Evolutionary conservation across 2,888 invertebrate genomes (phyloP).

Genomic region (Rhagonycha fulva): DNA sequence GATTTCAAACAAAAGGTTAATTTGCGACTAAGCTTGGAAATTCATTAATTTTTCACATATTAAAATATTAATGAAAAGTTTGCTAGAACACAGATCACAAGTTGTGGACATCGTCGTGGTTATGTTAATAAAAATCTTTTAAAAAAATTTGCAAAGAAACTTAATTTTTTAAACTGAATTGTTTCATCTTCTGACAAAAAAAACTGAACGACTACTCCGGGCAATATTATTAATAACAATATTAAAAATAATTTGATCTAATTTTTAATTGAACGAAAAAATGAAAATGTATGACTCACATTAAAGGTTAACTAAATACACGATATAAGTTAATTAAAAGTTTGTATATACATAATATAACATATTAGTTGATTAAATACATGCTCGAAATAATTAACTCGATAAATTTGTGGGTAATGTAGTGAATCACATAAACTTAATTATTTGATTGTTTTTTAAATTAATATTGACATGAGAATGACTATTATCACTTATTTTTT

Average conservation of each 20-base stretch:
- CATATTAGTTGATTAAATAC: slow-evolving; percentile 16
- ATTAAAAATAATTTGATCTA: slow-evolving; percentile 2
- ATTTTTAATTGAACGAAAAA: slow-evolving; percentile 17
- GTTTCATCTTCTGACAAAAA: too few species aligned
- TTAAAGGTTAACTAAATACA: slow-evolving; percentile 17
- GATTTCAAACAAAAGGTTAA: background rate
- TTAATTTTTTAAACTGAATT: background rate
- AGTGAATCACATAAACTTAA: slow-evolving; percentile 3
- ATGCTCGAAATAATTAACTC: slow-evolving; percentile 15
- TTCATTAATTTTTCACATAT: background rate
- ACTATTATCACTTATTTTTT: background rate
- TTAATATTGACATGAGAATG: background rate
- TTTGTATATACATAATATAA: background rate
- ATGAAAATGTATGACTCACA: slow-evolving; percentile 7
- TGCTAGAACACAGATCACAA: background rate
- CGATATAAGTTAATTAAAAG: background rate
- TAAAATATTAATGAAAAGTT: background rate
- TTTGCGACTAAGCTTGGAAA: background rate
- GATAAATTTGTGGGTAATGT: slow-evolving; percentile 14
- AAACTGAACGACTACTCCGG: too few species aligned
- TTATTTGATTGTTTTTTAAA: background rate
- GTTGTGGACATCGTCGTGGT: background rate
- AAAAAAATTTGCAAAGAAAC: background rate
- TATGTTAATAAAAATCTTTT: background rate
- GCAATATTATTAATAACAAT: background rate